phyloP scores from a whole-genome alignment of 2,113 vertebrate species.

The Pholis gunnellus region DNA sequence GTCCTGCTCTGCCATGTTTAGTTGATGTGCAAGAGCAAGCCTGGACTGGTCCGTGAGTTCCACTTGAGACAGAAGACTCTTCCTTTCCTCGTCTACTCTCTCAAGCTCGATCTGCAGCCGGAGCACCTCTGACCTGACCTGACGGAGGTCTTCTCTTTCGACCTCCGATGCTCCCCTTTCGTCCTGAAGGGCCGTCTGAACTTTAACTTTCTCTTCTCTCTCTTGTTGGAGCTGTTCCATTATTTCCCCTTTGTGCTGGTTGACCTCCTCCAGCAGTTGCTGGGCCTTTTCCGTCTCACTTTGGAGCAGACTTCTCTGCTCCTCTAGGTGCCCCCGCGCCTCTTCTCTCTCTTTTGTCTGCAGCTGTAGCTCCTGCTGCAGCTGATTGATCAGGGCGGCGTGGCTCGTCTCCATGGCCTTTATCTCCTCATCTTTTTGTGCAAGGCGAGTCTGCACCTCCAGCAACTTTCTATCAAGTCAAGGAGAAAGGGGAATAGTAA shows the following conservation, averaged over 20 bases:
- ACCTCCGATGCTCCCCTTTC: conserved; percentile 39
- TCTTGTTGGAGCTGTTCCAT: conserved; percentile 54
- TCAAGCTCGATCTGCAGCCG: conserved; percentile 53
- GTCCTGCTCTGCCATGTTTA: conserved; percentile 38
- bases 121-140: conserved; percentile 56
- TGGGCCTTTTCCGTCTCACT: conserved; percentile 47
- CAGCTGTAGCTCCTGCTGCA: conserved; percentile 75
- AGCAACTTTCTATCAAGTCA: conserved; percentile 83
- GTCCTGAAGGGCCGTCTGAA: conserved; percentile 43
- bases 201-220: conserved; percentile 50
- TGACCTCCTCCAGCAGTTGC: conserved; percentile 60
- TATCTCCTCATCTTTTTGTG: conserved; percentile 85
- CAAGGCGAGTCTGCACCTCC: conserved; percentile 85
- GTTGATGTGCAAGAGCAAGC: conserved; percentile 39
- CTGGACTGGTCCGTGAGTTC: conserved; percentile 47
- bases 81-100: conserved; percentile 38
- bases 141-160: conserved; percentile 62
- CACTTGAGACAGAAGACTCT: conserved; percentile 60
- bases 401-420: conserved; percentile 74
- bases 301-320: conserved; percentile 59
- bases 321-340: conserved; percentile 57
- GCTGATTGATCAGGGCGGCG: conserved; percentile 67
- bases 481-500: conserved; percentile 12
- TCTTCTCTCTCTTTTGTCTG: conserved; percentile 65
- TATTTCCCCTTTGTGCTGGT: conserved; percentile 51